Evolutionary conservation across 1,140 invertebrate genomes (phyloP).

Genomic region (Heliconius himera): DNA sequence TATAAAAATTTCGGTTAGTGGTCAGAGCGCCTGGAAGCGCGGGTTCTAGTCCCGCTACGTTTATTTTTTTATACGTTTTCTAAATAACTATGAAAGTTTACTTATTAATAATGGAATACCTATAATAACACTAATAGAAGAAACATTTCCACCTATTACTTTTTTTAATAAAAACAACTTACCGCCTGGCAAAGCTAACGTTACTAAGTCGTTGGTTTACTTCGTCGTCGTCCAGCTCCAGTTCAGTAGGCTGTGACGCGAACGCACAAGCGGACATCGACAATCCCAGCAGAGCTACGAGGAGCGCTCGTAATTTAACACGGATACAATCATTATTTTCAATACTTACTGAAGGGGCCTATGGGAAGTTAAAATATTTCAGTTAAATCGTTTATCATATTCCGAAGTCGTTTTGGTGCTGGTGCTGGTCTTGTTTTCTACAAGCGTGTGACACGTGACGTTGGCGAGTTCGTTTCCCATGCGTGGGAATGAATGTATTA

Average conservation of each 20-base stretch:
- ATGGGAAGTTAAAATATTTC: neutral
- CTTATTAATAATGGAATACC: neutral
- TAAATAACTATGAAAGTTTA: too few relatives aligned
- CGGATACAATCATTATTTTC: slow-evolving; percentile 53
- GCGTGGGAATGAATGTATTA: neutral
- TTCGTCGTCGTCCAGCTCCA: slow-evolving; percentile 69
- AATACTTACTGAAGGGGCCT: slow-evolving; percentile 37
- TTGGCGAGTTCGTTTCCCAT: neutral
- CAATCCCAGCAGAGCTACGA: slow-evolving; percentile 67
- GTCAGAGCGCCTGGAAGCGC: too few relatives aligned
- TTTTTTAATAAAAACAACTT: slow-evolving; percentile 23
- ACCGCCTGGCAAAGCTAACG: slow-evolving; percentile 72
- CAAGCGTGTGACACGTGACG: neutral
- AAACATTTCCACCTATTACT: neutral
- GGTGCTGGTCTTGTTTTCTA: neutral
- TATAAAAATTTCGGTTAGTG: too few relatives aligned
- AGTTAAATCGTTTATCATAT: too few relatives aligned
- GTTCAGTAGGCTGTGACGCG: slow-evolving; percentile 68
- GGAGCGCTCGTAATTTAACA: slow-evolving; percentile 62
- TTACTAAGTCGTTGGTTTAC: slow-evolving; percentile 67
- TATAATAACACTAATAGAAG: too few relatives aligned
- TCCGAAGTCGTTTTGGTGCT: neutral
- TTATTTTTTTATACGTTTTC: too few relatives aligned
- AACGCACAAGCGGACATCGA: slow-evolving; percentile 74
- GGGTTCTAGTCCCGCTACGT: too few relatives aligned